Percentiles rank a stretch among this genome's conserved stretches.
phyloP scores from a whole-genome alignment of 2,797 vertebrate genomes.

The Iguana delicatissima region DNA sequence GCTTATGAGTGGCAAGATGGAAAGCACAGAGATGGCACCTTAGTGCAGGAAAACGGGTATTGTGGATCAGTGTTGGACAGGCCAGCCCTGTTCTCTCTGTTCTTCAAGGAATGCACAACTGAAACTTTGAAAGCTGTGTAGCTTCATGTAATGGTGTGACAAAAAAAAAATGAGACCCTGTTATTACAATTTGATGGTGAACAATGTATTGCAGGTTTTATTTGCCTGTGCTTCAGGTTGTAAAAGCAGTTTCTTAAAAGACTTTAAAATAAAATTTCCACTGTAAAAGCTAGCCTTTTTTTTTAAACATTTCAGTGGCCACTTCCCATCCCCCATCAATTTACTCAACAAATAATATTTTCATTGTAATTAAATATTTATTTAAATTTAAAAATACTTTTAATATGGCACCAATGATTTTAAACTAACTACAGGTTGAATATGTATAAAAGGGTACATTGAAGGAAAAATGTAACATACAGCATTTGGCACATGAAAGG shows the following conservation, averaged over 20 bases:
- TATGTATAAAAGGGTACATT: conserved; percentile 84
- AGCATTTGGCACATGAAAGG: conserved; percentile 84
- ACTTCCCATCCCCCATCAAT: neutral
- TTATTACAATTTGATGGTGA: neutral
- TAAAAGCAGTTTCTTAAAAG: neutral
- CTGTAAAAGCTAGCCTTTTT: neutral
- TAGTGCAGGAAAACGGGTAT: neutral
- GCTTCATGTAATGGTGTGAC: too few species aligned
- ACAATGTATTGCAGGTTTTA: too few species aligned
- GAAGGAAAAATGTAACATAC: conserved; percentile 78
- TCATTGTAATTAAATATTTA: conserved; percentile 83
- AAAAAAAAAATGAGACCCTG: too few species aligned
- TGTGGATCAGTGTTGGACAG: neutral
- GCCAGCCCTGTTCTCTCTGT: too few species aligned
- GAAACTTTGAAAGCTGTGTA: neutral
- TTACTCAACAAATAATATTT: conserved; percentile 12
- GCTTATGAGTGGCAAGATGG: neutral
- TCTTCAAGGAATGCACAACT: neutral
- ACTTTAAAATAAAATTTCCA: neutral
- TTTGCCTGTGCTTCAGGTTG: neutral
- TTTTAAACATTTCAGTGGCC: too few species aligned
- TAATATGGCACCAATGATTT: conserved; percentile 84
- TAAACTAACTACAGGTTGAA: conserved; percentile 80
- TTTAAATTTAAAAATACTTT: conserved; percentile 85
- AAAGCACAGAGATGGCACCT: neutral